These are phyloP conservation scores for Entomobrya multifasciata DNA, from an alignment of 2,888 invertebrate genomes.

Conservation along the genomic window DNA sequence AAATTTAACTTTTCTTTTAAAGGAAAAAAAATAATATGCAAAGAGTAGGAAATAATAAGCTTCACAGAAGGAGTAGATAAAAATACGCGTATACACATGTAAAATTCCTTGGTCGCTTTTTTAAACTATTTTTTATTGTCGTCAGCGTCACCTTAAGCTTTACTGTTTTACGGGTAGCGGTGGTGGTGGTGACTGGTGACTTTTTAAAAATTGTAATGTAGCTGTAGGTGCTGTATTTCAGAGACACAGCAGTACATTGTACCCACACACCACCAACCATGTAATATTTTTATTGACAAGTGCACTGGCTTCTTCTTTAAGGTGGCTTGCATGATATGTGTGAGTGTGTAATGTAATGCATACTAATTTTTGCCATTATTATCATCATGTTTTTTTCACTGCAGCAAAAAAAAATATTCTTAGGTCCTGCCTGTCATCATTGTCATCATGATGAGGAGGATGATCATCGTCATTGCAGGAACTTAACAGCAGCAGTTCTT, in stretches of 20 bases:
- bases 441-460: neutral
- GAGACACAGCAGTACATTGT: constrained; percentile 4
- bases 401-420: neutral
- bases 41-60: neutral
- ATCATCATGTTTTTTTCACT: neutral
- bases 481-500: neutral
- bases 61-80: no score
- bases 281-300: constrained; percentile 50
- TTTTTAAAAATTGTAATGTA: neutral
- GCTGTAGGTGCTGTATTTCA: constrained; percentile 11
- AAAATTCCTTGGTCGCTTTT: constrained; percentile 26
- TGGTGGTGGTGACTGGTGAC: neutral
- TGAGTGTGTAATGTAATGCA: no score
- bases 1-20: neutral
- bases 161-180: neutral
- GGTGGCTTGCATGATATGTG: no score
- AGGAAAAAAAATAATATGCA: constrained; percentile 8
- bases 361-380: neutral
- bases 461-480: neutral
- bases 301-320: neutral
- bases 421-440: neutral
- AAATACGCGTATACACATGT: neutral
- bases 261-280: constrained; percentile 20
- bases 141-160: constrained; percentile 23
- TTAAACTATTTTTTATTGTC: neutral